Evolutionary conservation across 2,888 invertebrate genomes (phyloP).

Genomic region (Apodemia hepburni): DNA sequence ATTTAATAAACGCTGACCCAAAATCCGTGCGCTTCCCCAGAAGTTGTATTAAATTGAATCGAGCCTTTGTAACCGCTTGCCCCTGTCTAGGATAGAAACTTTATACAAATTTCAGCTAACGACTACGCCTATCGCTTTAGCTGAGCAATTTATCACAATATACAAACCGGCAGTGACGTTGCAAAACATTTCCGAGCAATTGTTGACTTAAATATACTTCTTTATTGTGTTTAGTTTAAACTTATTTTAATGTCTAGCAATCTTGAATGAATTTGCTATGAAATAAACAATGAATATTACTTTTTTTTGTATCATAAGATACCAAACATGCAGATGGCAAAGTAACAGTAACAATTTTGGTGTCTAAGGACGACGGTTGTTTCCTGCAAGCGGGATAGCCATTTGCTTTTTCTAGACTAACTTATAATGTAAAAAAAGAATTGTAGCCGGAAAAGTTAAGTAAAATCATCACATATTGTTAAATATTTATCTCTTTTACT

Average conservation of each 20-base stretch:
- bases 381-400: no score
- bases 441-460: no score
- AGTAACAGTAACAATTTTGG: no score
- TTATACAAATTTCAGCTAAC: conserved; percentile 62
- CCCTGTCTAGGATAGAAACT: conserved; percentile 48
- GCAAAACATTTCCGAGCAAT: conserved; percentile 15
- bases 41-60: conserved; percentile 56
- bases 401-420: no score
- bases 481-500: no score
- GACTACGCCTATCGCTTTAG: conserved; percentile 45
- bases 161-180: conserved; percentile 37
- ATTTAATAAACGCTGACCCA: conserved; percentile 34
- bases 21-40: conserved; percentile 38
- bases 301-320: no score
- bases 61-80: conserved; percentile 44
- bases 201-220: conserved; percentile 7
- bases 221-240: not conserved
- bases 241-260: not conserved
- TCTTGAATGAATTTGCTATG: no score
- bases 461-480: no score
- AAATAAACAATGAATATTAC: no score
- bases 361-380: no score
- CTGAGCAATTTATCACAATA: conserved; percentile 58
- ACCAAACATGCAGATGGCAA: no score
- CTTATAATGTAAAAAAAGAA: no score